Conservation (phyloP, 1,140 invertebrate genomes). For the Drosophila nebulosa region DNA sequence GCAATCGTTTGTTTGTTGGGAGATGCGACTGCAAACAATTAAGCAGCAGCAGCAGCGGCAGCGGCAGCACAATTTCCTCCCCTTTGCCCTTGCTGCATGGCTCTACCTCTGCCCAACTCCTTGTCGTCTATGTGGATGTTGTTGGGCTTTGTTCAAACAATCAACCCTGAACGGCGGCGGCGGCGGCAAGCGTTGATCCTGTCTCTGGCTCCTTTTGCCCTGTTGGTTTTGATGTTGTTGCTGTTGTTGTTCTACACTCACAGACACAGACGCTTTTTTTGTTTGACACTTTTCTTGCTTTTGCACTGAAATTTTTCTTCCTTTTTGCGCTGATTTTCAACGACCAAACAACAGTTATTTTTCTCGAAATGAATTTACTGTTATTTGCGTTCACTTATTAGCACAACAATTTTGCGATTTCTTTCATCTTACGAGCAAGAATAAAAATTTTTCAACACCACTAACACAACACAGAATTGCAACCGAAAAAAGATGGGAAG, state of each 20-base stretch:
- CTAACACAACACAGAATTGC: not conserved
- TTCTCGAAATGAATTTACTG: constrained; percentile 29
- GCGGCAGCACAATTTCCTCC: constrained; percentile 53
- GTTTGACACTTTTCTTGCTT: constrained; percentile 8
- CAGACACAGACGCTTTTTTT: constrained; percentile 53
- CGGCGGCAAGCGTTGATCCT: constrained; percentile 57
- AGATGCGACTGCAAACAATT: constrained; percentile 56
- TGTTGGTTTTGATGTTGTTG: constrained; percentile 8
- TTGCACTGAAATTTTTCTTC: constrained; percentile 15
- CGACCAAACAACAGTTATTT: constrained; percentile 57
- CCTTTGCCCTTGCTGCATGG: constrained; percentile 43
- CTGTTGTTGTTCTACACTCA: constrained; percentile 53
- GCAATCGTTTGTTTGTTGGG: constrained; percentile 54
- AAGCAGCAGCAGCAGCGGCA: constrained; percentile 31
- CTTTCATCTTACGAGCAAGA: not conserved
- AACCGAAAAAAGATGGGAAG: not conserved
- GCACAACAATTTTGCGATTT: constrained; percentile 19
- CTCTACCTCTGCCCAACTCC: constrained; percentile 46
- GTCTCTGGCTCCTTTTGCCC: not conserved
- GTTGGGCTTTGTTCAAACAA: constrained; percentile 63
- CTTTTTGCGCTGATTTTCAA: constrained; percentile 22
- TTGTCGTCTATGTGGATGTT: constrained; percentile 31
- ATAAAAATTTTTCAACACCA: not conserved
- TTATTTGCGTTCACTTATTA: constrained; percentile 34
- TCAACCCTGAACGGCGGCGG: constrained; percentile 61